Conservation (phyloP, 2,888 invertebrate species). For the Zygothrica quintamaculata region DNA sequence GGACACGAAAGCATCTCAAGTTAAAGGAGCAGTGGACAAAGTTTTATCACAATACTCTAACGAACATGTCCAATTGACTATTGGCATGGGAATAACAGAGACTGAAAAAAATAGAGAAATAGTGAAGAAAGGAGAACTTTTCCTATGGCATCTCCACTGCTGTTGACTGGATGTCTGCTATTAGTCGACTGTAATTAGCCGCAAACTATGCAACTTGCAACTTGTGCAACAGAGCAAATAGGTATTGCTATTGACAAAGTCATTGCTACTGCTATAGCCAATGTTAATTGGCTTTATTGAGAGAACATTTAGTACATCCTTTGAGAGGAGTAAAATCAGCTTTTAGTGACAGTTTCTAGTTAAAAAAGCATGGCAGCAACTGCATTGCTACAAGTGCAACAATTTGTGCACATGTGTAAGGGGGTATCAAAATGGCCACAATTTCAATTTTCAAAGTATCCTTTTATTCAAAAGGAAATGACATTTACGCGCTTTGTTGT, state of each 20-base stretch:
- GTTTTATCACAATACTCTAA: conserved; percentile 28
- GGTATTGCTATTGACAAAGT: conserved; percentile 9
- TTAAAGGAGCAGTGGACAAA: conserved; percentile 20
- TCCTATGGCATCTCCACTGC: background rate
- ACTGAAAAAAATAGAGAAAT: conserved; percentile 9
- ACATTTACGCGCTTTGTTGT: conserved; percentile 80
- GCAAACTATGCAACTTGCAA: conserved; percentile 63
- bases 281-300: conserved; percentile 46
- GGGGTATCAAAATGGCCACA: conserved; percentile 63
- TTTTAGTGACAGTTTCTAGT: background rate
- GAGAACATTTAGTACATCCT: conserved; percentile 22
- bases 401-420: conserved; percentile 5
- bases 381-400: conserved; percentile 3
- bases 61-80: conserved; percentile 26
- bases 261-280: conserved; percentile 15
- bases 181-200: conserved; percentile 66
- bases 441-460: conserved; percentile 80
- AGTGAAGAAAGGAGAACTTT: background rate
- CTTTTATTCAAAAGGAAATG: conserved; percentile 79
- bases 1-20: background rate
- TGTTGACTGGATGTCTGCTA: conserved; percentile 1
- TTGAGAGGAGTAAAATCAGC: background rate
- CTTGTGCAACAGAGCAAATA: conserved; percentile 42
- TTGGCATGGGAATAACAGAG: background rate
- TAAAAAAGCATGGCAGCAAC: conserved; percentile 3